Base-by-base conservation (phyloP, 2,888 invertebrate genomes). In the Amphimallon solstitiale region DNA sequence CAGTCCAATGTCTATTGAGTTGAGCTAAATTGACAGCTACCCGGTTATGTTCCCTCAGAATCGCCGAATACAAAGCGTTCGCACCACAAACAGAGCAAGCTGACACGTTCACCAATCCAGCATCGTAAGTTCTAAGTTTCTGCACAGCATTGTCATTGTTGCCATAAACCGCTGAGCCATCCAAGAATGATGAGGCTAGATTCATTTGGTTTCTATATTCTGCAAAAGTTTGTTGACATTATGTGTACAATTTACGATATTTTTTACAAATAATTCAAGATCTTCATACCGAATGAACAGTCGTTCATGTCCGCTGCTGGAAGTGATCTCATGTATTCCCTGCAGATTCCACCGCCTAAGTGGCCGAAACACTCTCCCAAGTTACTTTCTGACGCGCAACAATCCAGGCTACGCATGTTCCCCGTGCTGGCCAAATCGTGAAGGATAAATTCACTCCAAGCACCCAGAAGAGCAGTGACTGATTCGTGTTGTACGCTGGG, bases 121-220 rank as follows among this genome's bases (percentile, higher is more conserved):
- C 87, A 62, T 87, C 87, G 76, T 90, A 92, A 0, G 90, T 88
- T 23, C 94, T 84, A 2, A 94, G 78, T 0, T 87, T 86, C 54
- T 91, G 86, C 1, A 92, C 84, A 71, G 90, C 89, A 68, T 90
- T 88, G 59, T 90, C 89, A 0, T 91, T 92, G 68, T 86, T 88
- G 9, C 94, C 94, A 78, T 95, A 95, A 60, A 95, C 81, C 0
- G 90, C 90, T 0, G 93, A 93, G 0, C 90, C 95, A 76, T 95
- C 95, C 64, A 95, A 84, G 78, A 92, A 94, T 1, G 92, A 88
- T 0, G 94, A 92, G 0, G 91, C 95, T 66, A 90, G 84, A 81
- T 95, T 95, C 90, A 95, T 91, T 78, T 94, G 93, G 73, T 94
- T 91, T 49, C 95, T 87, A 68, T 87, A 83, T 68, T 88, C 91